These are phyloP conservation scores for Sebastes fasciatus DNA, from an alignment of 2,113 vertebrate species.

Conservation along the genomic window DNA sequence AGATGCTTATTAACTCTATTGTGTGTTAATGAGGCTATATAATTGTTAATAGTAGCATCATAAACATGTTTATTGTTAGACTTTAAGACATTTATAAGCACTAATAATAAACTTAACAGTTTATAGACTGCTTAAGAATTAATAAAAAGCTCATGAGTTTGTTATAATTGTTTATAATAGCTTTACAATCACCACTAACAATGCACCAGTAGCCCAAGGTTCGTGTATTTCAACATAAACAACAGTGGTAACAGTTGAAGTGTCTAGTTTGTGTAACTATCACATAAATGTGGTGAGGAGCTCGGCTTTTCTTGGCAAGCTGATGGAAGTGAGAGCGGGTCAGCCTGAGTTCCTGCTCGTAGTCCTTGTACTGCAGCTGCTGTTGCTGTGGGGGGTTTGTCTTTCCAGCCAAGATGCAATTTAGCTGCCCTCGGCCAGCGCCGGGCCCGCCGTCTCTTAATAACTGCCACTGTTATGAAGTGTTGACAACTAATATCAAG, in stretches of 20 bases:
- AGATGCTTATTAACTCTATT: not conserved
- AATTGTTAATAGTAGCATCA: not conserved
- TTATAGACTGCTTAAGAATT: not conserved
- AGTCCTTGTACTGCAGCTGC: slow-evolving; percentile 39
- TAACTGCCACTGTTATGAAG: slow-evolving; percentile 98
- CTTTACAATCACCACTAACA: not conserved
- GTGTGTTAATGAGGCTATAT: not conserved
- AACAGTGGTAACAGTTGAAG: too few relatives aligned
- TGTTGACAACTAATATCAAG: slow-evolving; percentile 91
- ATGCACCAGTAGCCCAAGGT: too few relatives aligned
- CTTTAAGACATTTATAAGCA: not conserved
- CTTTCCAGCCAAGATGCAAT: slow-evolving; percentile 89
- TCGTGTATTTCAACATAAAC: too few relatives aligned
- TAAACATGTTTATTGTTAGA: not conserved
- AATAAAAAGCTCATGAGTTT: not conserved
- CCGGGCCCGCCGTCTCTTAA: slow-evolving; percentile 92
- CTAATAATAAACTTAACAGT: not conserved
- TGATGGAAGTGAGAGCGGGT: slow-evolving; percentile 13
- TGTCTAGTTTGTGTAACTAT: not conserved
- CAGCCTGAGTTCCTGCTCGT: slow-evolving; percentile 10
- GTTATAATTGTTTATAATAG: not conserved
- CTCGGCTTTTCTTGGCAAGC: slow-evolving; percentile 7
- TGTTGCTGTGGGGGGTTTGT: slow-evolving; percentile 76
- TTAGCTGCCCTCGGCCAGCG: slow-evolving; percentile 91
- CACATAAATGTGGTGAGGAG: slow-evolving; percentile 9